Evolutionary conservation across 2,888 invertebrate genomes (phyloP), one percentile per base, ranked within the genome.

Genomic region (Hanleya hanleyi): DNA sequence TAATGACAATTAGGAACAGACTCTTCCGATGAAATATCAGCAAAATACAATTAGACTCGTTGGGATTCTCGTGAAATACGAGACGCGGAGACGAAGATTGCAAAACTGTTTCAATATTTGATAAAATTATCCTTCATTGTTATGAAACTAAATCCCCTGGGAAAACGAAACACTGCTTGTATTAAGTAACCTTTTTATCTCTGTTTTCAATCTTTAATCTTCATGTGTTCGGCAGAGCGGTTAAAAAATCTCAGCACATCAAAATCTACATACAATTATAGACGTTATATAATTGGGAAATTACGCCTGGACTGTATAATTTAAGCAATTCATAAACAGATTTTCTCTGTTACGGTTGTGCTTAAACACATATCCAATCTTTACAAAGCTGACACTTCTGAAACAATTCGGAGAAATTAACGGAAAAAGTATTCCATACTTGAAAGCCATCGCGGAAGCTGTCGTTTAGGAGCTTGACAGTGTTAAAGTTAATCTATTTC

Each of bases 41-140:
- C 26, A 32, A 57, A 57, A 57, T 29, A 57, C 57, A 57, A 57
- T 57, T 57, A 57, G 29, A 22, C 29, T 57, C 29, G 57, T 57
- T 32, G 15, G 12, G 57, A 18, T 22, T 32, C 15, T 29, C 32
- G 57, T 57, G 57, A 57, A 57, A 57, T 57, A 22, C 29, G 57
- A 57, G 26, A 57, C 57, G 22, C 32, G 57, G 12, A 4, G 18
- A 32, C 57, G 29, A 57, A 57, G 32, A 57, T 57, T 32, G 57
- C 26, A 57, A 57, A 57, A 57, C 57, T 57, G 29, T 57, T 57
- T 57, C 57, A 57, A 57, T 57, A 57, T 57, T 57, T 57, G 57
- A 57, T 57, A 57, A 57, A 57, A 57, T 57, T 57, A 57, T 57
- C 32, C 29, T 57, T 57, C 29, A 57, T 57, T 57, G 57, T 57